These are phyloP conservation scores for Agrochola litura DNA, from an alignment of 2,888 invertebrate species.

Conservation along the genomic window DNA sequence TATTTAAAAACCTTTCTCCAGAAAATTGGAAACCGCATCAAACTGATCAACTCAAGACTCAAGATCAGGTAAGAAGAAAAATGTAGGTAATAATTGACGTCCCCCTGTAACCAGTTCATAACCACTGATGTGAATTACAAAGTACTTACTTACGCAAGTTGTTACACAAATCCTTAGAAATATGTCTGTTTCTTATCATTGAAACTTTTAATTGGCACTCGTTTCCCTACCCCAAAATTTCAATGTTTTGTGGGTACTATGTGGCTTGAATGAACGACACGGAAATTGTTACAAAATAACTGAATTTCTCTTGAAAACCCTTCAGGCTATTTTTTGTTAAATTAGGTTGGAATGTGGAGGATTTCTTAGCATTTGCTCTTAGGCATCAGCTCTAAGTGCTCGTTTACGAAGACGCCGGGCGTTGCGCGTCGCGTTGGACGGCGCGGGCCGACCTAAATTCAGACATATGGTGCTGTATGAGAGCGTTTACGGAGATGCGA, in stretches of 20 bases:
- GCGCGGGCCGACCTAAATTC: no score
- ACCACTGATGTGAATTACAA: conserved; percentile 1
- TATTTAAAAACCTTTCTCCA: not conserved
- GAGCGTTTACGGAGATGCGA: no score
- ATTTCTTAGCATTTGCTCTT: conserved; percentile 7
- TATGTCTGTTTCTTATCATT: not conserved
- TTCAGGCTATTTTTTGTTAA: conserved; percentile 22
- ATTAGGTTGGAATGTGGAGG: conserved; percentile 12
- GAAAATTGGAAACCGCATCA: not conserved
- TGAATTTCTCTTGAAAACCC: conserved; percentile 25
- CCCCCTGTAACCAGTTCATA: not conserved
- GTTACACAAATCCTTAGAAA: conserved; percentile 26
- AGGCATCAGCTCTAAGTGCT: not conserved
- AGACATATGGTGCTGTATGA: no score
- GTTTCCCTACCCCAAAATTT: conserved; percentile 16
- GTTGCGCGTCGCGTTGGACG: no score
- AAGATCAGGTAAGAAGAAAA: not conserved
- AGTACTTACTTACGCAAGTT: conserved; percentile 6
- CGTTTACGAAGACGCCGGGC: no score
- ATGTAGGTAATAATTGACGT: not conserved
- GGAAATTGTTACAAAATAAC: conserved; percentile 29
- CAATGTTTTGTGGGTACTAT: not conserved
- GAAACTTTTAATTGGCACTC: conserved; percentile 43
- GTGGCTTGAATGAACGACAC: not conserved
- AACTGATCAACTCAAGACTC: not conserved